These are phyloP conservation scores for Eupithecia insigniata DNA, from an alignment of 2,888 invertebrate species.

Conservation along the genomic window DNA sequence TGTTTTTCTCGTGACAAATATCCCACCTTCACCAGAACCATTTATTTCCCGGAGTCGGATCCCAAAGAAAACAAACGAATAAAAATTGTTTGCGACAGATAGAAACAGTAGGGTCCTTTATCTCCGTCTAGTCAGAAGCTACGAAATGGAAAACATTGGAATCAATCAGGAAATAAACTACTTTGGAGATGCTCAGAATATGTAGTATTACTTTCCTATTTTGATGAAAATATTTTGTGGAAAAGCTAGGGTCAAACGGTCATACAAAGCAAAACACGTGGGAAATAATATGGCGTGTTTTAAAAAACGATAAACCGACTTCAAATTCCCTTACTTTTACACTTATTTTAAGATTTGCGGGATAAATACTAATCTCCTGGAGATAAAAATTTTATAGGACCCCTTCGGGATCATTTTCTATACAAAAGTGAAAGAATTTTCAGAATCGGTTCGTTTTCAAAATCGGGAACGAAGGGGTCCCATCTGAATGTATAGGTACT, in stretches of 20 bases:
- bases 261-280: background rate
- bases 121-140: slow-evolving; percentile 14
- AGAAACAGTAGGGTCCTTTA: slow-evolving; percentile 31
- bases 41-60: slow-evolving; percentile 25
- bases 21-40: slow-evolving; percentile 11
- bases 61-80: slow-evolving; percentile 50
- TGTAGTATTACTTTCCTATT: slow-evolving; percentile 7
- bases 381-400: too few species aligned
- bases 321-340: too few species aligned
- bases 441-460: too few species aligned
- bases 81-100: slow-evolving; percentile 45
- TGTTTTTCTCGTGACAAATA: slow-evolving; percentile 25
- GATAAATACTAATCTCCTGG: too few species aligned
- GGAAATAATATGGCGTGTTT: background rate
- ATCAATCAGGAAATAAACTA: slow-evolving; percentile 21
- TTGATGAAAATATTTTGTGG: background rate
- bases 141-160: slow-evolving; percentile 25
- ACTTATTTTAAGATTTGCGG: too few species aligned
- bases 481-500: too few species aligned
- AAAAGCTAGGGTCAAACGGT: slow-evolving; percentile 7
- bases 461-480: too few species aligned
- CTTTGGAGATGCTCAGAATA: background rate
- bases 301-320: too few species aligned
- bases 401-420: too few species aligned
- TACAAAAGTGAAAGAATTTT: too few species aligned